Evolutionary conservation across 2,113 vertebrate species (phyloP).

Genomic region (Tragelaphus imberbis): DNA sequence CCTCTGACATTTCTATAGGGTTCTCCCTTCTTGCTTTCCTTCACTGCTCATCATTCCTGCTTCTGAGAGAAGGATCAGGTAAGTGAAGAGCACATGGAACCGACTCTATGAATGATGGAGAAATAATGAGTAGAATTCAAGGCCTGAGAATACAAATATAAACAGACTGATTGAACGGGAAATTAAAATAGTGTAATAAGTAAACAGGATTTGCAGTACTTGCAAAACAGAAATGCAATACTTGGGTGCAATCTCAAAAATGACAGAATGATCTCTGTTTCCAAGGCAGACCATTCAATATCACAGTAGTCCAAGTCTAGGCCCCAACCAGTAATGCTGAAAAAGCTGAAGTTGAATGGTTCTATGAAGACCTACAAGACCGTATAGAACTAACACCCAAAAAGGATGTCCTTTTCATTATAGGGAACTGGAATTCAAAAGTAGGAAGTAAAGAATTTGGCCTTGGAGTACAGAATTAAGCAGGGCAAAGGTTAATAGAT

Average conservation of each 20-base stretch:
- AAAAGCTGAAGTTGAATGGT: not conserved
- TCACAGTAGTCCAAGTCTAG: not conserved
- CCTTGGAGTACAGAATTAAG: not conserved
- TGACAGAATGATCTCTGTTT: not conserved
- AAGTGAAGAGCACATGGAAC: not conserved
- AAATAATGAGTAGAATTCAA: not conserved
- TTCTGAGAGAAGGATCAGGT: not conserved
- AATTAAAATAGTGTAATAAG: not conserved
- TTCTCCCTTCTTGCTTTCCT: not conserved
- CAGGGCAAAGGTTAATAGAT: not conserved
- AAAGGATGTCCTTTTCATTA: not conserved
- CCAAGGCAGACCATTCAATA: not conserved
- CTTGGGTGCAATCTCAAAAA: not conserved
- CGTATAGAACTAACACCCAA: not conserved
- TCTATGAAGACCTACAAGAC: not conserved
- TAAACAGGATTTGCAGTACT: not conserved
- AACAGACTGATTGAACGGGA: not conserved
- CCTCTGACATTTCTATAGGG: not conserved
- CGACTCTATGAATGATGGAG: not conserved
- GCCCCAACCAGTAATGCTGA: not conserved
- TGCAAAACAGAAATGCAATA: not conserved
- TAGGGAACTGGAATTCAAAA: not conserved
- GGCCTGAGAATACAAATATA: not conserved
- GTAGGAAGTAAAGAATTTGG: not conserved
- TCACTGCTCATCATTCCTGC: not conserved